These are phyloP conservation scores for Sebastes umbrosus DNA, from an alignment of 2,797 vertebrate genomes.

Conservation along the genomic window DNA sequence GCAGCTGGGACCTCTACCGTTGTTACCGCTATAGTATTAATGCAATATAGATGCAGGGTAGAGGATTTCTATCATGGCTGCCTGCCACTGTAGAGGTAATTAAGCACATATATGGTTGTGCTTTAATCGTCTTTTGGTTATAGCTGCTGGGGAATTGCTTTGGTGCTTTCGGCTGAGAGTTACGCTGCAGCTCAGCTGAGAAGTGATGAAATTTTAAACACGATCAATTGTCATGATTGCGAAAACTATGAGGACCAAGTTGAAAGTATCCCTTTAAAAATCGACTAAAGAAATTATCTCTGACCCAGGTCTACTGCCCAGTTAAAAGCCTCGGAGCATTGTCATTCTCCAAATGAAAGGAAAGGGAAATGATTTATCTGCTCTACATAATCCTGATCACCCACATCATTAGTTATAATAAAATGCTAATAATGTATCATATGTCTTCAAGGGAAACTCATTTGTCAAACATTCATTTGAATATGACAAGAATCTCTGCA, in stretches of 20 bases:
- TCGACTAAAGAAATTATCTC: constrained; percentile 14
- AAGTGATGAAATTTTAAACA: constrained; percentile 1
- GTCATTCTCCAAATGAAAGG: constrained; percentile 54
- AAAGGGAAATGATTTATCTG: constrained; percentile 73
- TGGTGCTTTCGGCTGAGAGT: background rate
- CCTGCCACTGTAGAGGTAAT: constrained; percentile 31
- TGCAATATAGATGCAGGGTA: constrained; percentile 38
- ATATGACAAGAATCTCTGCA: constrained; percentile 46
- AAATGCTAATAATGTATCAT: constrained; percentile 73
- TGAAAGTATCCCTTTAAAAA: constrained; percentile 38
- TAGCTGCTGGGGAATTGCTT: background rate
- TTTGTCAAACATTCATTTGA: constrained; percentile 76
- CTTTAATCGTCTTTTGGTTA: constrained; percentile 25
- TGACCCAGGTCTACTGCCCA: constrained; percentile 47
- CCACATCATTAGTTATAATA: constrained; percentile 78
- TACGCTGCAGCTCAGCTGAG: background rate
- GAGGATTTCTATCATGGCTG: constrained; percentile 13
- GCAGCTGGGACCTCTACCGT: constrained; percentile 3
- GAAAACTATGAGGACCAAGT: background rate
- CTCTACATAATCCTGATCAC: constrained; percentile 75
- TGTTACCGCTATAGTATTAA: constrained; percentile 29
- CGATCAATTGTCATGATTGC: background rate
- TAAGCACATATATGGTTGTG: constrained; percentile 21
- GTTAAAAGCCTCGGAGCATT: constrained; percentile 42
- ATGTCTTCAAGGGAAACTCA: constrained; percentile 69